A percentile compares a stretch with the other conserved stretches of the same genome.
phyloP scores from a whole-genome alignment of 2,797 vertebrate genomes.

The Botia kubotai region DNA sequence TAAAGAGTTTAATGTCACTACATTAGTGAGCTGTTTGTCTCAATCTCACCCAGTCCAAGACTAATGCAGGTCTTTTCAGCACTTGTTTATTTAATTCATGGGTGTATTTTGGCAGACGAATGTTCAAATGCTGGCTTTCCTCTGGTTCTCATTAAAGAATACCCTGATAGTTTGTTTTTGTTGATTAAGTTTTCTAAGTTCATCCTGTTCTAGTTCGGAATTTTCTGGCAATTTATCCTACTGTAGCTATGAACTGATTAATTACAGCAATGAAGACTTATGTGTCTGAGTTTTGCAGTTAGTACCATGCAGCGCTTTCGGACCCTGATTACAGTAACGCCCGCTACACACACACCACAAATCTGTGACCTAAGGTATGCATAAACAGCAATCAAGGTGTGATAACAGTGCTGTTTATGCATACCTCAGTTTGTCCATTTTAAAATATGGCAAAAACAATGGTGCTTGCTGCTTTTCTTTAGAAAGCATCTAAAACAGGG shows the following conservation, averaged over 20 bases:
- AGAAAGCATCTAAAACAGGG: too few species aligned
- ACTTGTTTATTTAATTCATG: slow-evolving; percentile 59
- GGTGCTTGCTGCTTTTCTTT: neutral
- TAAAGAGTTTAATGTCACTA: slow-evolving; percentile 46
- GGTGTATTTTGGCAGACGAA: slow-evolving; percentile 64
- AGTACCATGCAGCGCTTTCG: slow-evolving; percentile 34
- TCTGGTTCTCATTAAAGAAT: slow-evolving; percentile 45
- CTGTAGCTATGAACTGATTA: slow-evolving; percentile 15
- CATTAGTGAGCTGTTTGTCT: slow-evolving; percentile 46
- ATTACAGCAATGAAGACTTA: slow-evolving; percentile 28
- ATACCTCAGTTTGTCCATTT: slow-evolving; percentile 30
- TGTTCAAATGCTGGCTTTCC: slow-evolving; percentile 29
- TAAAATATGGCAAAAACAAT: slow-evolving; percentile 16
- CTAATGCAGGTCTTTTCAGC: slow-evolving; percentile 54
- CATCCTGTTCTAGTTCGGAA: slow-evolving; percentile 34
- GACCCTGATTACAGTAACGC: slow-evolving; percentile 29
- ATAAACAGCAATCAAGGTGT: neutral
- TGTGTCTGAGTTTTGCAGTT: slow-evolving; percentile 40
- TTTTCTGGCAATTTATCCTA: slow-evolving; percentile 21
- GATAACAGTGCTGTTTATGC: slow-evolving; percentile 47
- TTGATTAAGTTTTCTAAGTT: slow-evolving; percentile 41
- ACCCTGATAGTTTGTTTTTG: slow-evolving; percentile 47
- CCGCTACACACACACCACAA: slow-evolving; percentile 7
- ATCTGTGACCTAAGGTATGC: too few species aligned
- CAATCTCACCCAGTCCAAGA: slow-evolving; percentile 59